These are phyloP conservation scores for Fregetta grallaria DNA, from an alignment of 2,113 vertebrate species.

Conservation along the genomic window DNA sequence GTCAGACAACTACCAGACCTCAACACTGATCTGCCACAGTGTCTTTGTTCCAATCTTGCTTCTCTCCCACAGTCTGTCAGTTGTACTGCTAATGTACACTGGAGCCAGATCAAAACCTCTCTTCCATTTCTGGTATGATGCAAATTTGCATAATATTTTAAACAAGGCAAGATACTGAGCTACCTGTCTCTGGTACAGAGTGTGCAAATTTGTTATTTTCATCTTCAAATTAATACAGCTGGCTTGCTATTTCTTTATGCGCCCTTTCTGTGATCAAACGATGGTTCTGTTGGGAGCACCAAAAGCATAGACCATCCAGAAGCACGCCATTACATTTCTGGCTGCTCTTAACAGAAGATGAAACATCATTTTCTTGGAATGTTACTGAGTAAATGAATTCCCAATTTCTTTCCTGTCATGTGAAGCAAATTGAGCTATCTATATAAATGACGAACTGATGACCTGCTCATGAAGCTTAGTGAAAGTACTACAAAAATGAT, in stretches of 20 bases:
- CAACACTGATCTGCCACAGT: background rate
- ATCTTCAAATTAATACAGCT: background rate
- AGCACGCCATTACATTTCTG: background rate
- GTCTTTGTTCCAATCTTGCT: background rate
- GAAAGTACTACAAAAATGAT: background rate
- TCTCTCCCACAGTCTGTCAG: background rate
- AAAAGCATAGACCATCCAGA: background rate
- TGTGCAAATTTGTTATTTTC: background rate
- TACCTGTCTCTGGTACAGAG: background rate
- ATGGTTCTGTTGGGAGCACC: background rate
- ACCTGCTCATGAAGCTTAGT: background rate
- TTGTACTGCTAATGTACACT: rapidly evolving
- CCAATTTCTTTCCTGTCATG: background rate
- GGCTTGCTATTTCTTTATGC: background rate
- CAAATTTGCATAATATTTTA: background rate
- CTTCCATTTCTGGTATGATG: background rate
- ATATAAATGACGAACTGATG: background rate
- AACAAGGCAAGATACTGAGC: background rate
- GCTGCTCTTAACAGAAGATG: background rate
- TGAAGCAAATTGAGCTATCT: background rate
- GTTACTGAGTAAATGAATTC: slow-evolving; percentile 1
- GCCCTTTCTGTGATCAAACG: background rate
- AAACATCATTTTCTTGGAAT: background rate
- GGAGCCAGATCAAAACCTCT: background rate
- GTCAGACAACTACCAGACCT: background rate